Evolutionary conservation across 2,797 vertebrate species (phyloP).

Genomic region (Lacerta bilineata): DNA sequence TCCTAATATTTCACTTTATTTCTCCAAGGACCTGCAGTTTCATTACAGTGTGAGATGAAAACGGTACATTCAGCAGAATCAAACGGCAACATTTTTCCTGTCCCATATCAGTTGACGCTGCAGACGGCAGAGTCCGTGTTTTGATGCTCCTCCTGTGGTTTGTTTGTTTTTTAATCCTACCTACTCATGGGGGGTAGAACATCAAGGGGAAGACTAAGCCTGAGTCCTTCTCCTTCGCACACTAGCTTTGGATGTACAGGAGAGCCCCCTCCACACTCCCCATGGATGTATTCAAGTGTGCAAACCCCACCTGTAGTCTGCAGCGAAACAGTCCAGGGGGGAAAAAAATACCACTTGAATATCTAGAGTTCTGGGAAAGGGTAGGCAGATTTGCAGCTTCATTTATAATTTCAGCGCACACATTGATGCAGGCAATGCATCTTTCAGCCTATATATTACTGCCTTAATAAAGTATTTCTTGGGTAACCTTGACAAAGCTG

Average conservation of each 20-base stretch:
- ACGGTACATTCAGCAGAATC: neutral
- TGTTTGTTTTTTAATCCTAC: neutral
- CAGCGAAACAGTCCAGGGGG: neutral
- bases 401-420: slow-evolving; percentile 15
- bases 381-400: neutral
- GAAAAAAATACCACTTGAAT: neutral
- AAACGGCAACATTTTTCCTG: neutral
- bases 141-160: neutral
- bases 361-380: neutral
- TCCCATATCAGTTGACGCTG: neutral
- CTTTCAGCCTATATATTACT: slow-evolving; percentile 53
- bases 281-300: neutral
- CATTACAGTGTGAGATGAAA: slow-evolving; percentile 67
- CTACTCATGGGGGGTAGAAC: neutral
- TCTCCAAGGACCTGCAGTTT: slow-evolving; percentile 76
- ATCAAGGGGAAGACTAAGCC: neutral
- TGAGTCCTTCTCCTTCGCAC: neutral
- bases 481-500: slow-evolving; percentile 23
- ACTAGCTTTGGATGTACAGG: neutral
- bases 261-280: neutral
- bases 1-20: slow-evolving; percentile 82
- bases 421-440: neutral
- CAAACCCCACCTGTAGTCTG: neutral
- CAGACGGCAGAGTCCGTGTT: neutral
- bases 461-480: slow-evolving; percentile 53